Conservation (phyloP, 2,888 invertebrate genomes). For the Drosophila sordidapex region DNA sequence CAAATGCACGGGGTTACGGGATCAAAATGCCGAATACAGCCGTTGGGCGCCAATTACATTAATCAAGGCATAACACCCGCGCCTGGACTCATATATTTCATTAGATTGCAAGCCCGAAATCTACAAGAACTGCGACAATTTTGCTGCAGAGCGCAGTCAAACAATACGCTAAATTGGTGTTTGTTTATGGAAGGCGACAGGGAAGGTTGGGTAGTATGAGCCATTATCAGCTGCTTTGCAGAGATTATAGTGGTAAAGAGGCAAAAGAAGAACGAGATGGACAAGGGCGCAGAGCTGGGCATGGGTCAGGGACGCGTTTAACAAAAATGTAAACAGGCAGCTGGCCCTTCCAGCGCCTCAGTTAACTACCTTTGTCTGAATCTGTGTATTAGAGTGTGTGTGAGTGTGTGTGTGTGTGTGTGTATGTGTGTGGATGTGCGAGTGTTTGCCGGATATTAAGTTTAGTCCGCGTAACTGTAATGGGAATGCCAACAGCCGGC, state of each 20-base stretch:
- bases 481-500: constrained; percentile 70
- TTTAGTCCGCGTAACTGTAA: constrained; percentile 71
- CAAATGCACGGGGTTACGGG: constrained; percentile 43
- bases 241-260: constrained; percentile 53
- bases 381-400: background rate
- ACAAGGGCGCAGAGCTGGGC: constrained; percentile 36
- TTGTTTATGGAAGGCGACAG: constrained; percentile 10
- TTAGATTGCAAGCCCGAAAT: constrained; percentile 41
- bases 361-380: constrained; percentile 44
- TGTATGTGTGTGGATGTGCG: constrained; percentile 14
- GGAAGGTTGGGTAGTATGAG: constrained; percentile 30
- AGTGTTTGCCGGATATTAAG: constrained; percentile 69
- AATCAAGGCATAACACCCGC: constrained; percentile 58
- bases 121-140: constrained; percentile 58
- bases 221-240: constrained; percentile 75
- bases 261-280: background rate
- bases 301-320: constrained; percentile 66
- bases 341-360: constrained; percentile 23
- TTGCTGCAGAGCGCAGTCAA: constrained; percentile 35
- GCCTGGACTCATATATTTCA: constrained; percentile 60
- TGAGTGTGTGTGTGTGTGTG: background rate
- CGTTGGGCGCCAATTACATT: constrained; percentile 71
- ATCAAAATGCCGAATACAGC: constrained; percentile 55
- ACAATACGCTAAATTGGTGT: constrained; percentile 55
- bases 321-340: constrained; percentile 71